Evolutionary conservation across 2,113 vertebrate species (phyloP).

Genomic region (Varanus komodoensis): DNA sequence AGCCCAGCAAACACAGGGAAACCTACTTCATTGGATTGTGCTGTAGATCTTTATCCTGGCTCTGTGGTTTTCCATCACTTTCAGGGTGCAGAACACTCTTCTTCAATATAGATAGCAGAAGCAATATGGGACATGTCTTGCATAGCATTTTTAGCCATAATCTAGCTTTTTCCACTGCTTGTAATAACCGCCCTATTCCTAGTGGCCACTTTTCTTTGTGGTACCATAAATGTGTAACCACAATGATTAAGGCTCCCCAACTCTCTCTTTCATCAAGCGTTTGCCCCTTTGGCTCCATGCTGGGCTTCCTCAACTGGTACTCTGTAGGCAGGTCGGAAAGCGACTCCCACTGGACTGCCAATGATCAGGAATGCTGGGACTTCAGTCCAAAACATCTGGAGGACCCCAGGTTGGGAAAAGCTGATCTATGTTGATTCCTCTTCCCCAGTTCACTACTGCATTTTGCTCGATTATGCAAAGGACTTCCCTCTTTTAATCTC

Average conservation of each 20-base stretch:
- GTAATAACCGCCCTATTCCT: too few species aligned
- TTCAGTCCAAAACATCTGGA: too few species aligned
- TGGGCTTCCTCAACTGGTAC: too few species aligned
- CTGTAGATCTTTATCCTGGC: background rate
- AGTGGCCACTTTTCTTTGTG: background rate
- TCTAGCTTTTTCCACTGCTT: background rate
- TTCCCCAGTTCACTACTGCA: background rate
- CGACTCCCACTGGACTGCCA: too few species aligned
- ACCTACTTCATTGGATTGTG: background rate
- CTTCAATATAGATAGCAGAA: background rate
- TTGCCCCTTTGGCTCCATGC: background rate
- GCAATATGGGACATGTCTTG: background rate
- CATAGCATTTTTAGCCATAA: background rate
- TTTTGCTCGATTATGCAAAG: background rate
- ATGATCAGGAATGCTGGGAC: too few species aligned
- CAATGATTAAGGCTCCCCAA: background rate
- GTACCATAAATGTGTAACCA: background rate
- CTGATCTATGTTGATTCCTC: too few species aligned
- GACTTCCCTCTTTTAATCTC: background rate
- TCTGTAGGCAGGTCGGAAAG: too few species aligned
- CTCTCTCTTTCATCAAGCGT: background rate
- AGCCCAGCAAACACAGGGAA: background rate
- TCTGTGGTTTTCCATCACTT: background rate
- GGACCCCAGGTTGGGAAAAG: background rate
- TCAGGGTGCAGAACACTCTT: too few species aligned